Evolutionary conservation across 1,140 invertebrate species (phyloP), one percentile per base, ranked within the genome.

Genomic region (Lucilia sericata): DNA sequence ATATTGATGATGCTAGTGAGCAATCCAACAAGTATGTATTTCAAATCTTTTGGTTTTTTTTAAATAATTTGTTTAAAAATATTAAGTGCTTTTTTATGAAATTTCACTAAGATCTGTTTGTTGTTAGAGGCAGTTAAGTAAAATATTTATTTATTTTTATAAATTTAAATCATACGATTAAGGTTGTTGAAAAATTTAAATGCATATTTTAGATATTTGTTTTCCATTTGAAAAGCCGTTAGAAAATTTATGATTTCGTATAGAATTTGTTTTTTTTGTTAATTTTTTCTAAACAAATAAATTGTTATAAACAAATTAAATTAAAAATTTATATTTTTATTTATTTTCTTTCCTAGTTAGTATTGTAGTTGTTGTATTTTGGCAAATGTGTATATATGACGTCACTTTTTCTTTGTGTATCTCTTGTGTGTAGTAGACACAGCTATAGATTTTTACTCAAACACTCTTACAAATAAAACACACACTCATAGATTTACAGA

Each of bases 11-110:
- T 70, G 65, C n/a, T 25, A 25, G 65, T 70, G 65, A 70, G 21
- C 65, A 70, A 70, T 70, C n/a, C n/a, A 21, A 70, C 65, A 70
- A 70, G 19, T 70, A 70, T 70, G n/a, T 70, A 70, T 70, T 70
- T 70, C 65, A 70, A 70, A 70, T 70, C 8, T 70, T 70, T 70
- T 70, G 21, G 5, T 70, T 70, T 70, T 70, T 70, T 70, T 70
- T 70, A 70, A 21, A 70, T 25, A 55, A 70, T 70, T 70, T 70
- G 21, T 21, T 70, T 21, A 70, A 60, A n/a, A 30, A 70, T 70
- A 70, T 70, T 70, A 55, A 55, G 51, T 55, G 51, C 13, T 55
- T 17, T n/a, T 55, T 13, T 30, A 2, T 30, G 25, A 30, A 30
- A 60, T n/a, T 60, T n/a, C 7, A 60, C 55, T 60, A n/a, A 42